These are phyloP conservation scores for Eucidaris tribuloides DNA, from an alignment of 35 echinoderm and acorn worm species.

Conservation along the genomic window DNA sequence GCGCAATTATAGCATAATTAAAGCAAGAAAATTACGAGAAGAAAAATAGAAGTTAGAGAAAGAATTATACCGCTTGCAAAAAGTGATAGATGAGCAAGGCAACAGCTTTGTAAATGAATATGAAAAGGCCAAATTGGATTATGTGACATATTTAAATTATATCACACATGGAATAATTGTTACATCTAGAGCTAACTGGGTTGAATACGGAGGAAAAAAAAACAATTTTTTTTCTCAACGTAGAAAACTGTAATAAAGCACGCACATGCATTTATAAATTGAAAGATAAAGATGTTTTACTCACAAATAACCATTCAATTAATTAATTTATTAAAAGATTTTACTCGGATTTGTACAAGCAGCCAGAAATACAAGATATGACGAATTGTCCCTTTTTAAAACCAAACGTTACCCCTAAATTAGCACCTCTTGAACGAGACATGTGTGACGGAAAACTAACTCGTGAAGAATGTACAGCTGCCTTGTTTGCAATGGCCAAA, in stretches of 20 bases:
- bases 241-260: not conserved
- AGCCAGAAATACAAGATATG: not conserved
- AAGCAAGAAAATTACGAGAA: too few relatives aligned
- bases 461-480: not conserved
- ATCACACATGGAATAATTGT: not conserved
- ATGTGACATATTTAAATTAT: not conserved
- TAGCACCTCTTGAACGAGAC: not conserved
- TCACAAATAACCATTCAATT: not conserved
- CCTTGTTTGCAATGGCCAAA: not conserved
- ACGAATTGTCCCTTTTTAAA: not conserved
- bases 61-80: too few relatives aligned
- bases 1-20: too few relatives aligned
- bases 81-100: too few relatives aligned
- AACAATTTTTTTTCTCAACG: slow-evolving; percentile 2
- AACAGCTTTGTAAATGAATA: too few relatives aligned
- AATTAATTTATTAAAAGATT: not conserved
- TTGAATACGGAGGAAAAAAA: not conserved
- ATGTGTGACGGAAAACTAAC: slow-evolving; percentile 2
- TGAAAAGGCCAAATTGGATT: not conserved
- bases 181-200: not conserved
- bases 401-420: not conserved
- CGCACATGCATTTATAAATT: not conserved
- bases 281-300: not conserved
- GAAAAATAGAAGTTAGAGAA: too few relatives aligned
- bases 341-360: not conserved